These are phyloP conservation scores for Trachelus iudaicus DNA, from an alignment of 2,888 invertebrate species.

Conservation along the genomic window DNA sequence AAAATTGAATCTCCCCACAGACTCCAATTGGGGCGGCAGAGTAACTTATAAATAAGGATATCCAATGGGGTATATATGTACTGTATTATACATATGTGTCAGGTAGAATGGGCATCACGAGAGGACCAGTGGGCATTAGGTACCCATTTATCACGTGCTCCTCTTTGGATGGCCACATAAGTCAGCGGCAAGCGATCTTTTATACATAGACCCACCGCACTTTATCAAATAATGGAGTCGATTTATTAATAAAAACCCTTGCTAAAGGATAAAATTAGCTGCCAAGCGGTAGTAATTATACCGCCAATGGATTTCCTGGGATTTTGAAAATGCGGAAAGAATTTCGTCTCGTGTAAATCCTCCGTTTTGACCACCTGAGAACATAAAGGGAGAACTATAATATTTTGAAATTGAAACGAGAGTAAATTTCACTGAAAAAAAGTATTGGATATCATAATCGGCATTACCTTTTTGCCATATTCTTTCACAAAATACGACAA, in stretches of 20 bases:
- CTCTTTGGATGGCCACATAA: conserved; percentile 19
- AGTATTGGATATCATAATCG: background rate
- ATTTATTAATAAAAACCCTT: conserved; percentile 17
- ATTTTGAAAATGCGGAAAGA: background rate
- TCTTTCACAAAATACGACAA: background rate
- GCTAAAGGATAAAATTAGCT: conserved; percentile 15
- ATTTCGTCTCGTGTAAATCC: background rate
- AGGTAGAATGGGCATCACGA: conserved; percentile 11
- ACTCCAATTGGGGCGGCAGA: background rate
- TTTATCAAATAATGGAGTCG: conserved; percentile 20
- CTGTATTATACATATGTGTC: conserved; percentile 5
- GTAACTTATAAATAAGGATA: conserved; percentile 21
- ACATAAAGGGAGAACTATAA: background rate
- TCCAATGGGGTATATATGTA: conserved; percentile 15
- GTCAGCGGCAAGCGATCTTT: conserved; percentile 24
- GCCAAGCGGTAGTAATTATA: conserved; percentile 16
- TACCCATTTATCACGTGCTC: conserved; percentile 19
- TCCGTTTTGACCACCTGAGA: background rate
- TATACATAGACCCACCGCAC: conserved; percentile 22
- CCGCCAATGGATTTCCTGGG: conserved; percentile 3
- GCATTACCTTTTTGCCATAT: background rate
- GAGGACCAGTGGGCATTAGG: conserved; percentile 20
- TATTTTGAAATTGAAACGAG: background rate
- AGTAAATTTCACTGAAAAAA: background rate
- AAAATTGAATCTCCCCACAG: background rate